Evolutionary conservation across 2,113 vertebrate genomes (phyloP).

Genomic region (Andinoacara biseriatus): DNA sequence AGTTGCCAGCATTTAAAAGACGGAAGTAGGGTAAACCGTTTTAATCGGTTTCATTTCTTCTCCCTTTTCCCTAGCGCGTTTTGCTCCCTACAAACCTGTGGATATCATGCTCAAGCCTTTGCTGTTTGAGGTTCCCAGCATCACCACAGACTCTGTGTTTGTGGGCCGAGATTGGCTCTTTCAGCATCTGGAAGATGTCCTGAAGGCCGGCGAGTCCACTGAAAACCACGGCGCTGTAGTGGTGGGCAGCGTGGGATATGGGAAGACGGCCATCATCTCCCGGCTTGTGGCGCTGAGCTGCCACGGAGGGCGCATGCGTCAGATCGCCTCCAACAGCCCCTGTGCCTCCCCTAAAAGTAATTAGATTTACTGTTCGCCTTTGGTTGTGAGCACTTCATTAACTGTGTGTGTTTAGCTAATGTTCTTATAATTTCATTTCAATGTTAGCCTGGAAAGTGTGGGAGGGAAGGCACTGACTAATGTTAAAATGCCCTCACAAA

Average conservation of each 20-base stretch:
- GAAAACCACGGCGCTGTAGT: slow-evolving; percentile 87
- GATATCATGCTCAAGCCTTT: slow-evolving; percentile 98
- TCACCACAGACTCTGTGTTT: slow-evolving; percentile 97
- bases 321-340: slow-evolving; percentile 95
- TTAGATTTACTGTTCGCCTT: neutral
- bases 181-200: slow-evolving; percentile 85
- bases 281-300: slow-evolving; percentile 97
- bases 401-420: neutral
- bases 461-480: neutral
- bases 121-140: slow-evolving; percentile 97
- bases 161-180: slow-evolving; percentile 98
- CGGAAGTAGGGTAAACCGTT: neutral
- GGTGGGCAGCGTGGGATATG: slow-evolving; percentile 93
- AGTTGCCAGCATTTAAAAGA: neutral
- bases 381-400: neutral
- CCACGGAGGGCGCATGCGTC: slow-evolving; percentile 96
- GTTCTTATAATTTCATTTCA: neutral
- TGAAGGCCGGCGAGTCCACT: slow-evolving; percentile 79
- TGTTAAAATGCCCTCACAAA: neutral
- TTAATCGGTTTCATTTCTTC: neutral
- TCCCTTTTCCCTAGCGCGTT: slow-evolving; percentile 81
- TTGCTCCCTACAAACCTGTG: slow-evolving; percentile 93
- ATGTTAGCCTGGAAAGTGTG: neutral
- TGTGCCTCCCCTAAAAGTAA: slow-evolving; percentile 88
- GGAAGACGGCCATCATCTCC: slow-evolving; percentile 95